phyloP scores from a whole-genome alignment of 2,113 vertebrate genomes.

The Brachyistius frenatus region DNA sequence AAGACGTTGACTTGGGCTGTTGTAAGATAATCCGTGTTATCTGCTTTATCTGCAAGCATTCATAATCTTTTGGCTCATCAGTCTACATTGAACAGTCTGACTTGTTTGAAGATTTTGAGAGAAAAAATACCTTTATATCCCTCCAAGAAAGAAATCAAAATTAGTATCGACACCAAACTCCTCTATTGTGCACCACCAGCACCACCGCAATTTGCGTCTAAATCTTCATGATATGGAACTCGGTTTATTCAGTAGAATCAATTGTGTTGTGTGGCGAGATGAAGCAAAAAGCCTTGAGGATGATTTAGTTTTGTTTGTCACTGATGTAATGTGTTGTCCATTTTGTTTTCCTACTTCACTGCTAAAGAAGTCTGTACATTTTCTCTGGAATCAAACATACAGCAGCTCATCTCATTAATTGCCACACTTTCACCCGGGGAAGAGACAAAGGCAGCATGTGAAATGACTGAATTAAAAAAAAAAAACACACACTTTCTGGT shows the following conservation, averaged over 20 bases:
- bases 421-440: background rate
- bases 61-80: too few species aligned
- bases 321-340: constrained; percentile 11
- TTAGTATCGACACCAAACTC: too few species aligned
- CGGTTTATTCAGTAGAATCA: background rate
- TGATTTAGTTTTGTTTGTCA: constrained; percentile 32
- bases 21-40: too few species aligned
- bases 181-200: background rate
- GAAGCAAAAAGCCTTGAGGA: background rate
- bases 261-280: background rate
- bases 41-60: too few species aligned
- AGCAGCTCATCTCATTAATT: constrained; percentile 48
- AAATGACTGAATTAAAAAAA: constrained; percentile 3
- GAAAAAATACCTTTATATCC: too few species aligned
- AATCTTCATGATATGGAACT: background rate
- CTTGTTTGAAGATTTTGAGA: too few species aligned
- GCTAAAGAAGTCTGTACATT: constrained; percentile 10
- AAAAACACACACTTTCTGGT: background rate
- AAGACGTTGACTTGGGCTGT: too few species aligned
- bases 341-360: constrained; percentile 26
- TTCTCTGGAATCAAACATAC: constrained; percentile 22
- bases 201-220: background rate
- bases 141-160: too few species aligned
- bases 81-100: too few species aligned
- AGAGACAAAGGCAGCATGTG: background rate